These are phyloP conservation scores for Gasterosteus aculeatus DNA, from an alignment of 2,113 vertebrate genomes.

Conservation along the genomic window DNA sequence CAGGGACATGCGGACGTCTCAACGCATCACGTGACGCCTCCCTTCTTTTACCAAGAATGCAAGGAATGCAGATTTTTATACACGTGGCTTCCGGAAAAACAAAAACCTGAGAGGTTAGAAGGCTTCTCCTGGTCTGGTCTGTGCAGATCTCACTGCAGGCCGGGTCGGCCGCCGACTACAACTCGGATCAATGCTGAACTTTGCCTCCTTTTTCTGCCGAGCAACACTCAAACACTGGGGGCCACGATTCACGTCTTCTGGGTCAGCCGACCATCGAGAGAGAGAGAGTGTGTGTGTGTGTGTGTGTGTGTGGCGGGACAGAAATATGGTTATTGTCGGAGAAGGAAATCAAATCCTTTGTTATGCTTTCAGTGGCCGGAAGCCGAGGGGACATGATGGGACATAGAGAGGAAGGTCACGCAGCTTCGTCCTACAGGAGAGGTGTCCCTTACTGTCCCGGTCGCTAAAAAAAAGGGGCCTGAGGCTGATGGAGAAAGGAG, in stretches of 20 bases:
- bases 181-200: slow-evolving; percentile 15
- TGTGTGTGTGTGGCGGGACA: neutral
- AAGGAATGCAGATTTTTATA: slow-evolving; percentile 47
- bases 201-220: slow-evolving; percentile 16
- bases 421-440: neutral
- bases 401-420: slow-evolving; percentile 34
- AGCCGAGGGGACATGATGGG: slow-evolving; percentile 34
- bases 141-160: slow-evolving; percentile 5
- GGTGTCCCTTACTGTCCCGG: no score
- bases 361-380: slow-evolving; percentile 46
- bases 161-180: neutral
- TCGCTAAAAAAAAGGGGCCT: neutral
- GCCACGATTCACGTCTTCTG: slow-evolving; percentile 3
- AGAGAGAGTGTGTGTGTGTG: neutral
- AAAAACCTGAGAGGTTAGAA: neutral
- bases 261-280: neutral
- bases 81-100: slow-evolving; percentile 11
- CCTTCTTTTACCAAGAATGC: slow-evolving; percentile 51
- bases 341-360: slow-evolving; percentile 60
- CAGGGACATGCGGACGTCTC: slow-evolving; percentile 36
- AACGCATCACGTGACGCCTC: slow-evolving; percentile 52
- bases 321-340: slow-evolving; percentile 51
- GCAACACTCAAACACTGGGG: neutral
- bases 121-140: neutral
- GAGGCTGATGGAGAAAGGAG: slow-evolving; percentile 18